Base-by-base conservation (phyloP, 2,797 vertebrate genomes). In the Champsocephalus gunnari region DNA sequence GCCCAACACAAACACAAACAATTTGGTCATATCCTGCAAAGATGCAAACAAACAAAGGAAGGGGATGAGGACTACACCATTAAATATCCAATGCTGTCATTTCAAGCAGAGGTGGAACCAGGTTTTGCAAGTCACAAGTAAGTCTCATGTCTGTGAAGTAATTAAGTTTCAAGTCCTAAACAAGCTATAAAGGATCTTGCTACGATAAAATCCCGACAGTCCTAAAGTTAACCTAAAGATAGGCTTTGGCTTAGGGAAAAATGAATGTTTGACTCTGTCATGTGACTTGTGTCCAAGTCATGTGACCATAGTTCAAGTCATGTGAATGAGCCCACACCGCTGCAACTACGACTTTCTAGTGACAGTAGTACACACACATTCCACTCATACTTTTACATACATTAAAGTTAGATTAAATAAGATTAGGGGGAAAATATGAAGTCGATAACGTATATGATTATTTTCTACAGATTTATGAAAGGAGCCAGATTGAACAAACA, bases 41-140 rank as follows among this genome's bases (percentile, higher is more conserved):
- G 69, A 82, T 71, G 55, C 84, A 81, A 71, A 90, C 72, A 85
- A 88, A 88, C 63, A 82, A 75, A 82, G 78, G 64, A 71, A 73
- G 32, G 12, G n/a, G 58, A 63, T 47, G 38, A 64, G n/a, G 43
- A 41, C 48, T 47, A 21, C 48, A 43, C 57, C 45, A 64, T 65
- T n/a, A 67, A 62, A 65, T 44, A 73, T 69, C 32, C 55, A 12
- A 56, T 76, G 54, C 48, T 54, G 69, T 58, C 56, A 66, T 58
- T 65, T 12, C 16, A 24, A 38, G 34, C 34, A 38, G 34, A 38
- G 34, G 34, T 38, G 34, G 34, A 38, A 38, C 34, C 34, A 38
- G 34, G 28, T 28, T 28, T 28, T 28, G 28, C 28, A 28, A 28
- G 28, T 5, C 28, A 38, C 34, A 38, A 6, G 34, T 38, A 9